These are phyloP conservation scores for Squalus acanthias DNA, from an alignment of 2,797 vertebrate species.

Conservation along the genomic window DNA sequence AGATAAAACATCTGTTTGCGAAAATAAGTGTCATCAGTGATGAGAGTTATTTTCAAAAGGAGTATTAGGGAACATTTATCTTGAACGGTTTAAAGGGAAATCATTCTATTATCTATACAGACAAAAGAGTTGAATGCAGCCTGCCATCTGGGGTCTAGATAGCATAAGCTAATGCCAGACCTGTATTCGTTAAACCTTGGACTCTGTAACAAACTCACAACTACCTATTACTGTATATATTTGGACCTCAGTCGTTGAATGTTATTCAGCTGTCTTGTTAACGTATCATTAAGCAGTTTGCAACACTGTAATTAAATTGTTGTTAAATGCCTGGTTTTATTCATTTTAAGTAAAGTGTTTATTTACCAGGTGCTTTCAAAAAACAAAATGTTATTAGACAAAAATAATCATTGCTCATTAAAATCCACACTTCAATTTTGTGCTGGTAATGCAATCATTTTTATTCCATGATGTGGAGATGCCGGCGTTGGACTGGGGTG, in stretches of 20 bases:
- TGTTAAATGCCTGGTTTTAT: constrained; percentile 29
- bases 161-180: neutral
- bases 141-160: neutral
- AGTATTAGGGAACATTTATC: neutral
- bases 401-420: constrained; percentile 20
- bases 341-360: constrained; percentile 6
- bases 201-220: neutral
- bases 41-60: constrained; percentile 16
- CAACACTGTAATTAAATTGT: constrained; percentile 2
- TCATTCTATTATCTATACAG: neutral
- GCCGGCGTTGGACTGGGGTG: too few relatives aligned
- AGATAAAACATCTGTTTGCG: constrained; percentile 23
- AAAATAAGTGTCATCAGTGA: constrained; percentile 12
- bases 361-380: constrained; percentile 25
- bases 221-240: constrained; percentile 22
- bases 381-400: constrained; percentile 9
- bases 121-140: neutral
- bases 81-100: neutral
- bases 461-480: neutral
- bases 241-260: constrained; percentile 5
- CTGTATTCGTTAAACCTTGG: neutral
- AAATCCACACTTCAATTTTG: neutral
- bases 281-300: constrained; percentile 29
- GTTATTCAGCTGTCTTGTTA: neutral
- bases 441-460: neutral